phyloP scores from a whole-genome alignment of 2,797 vertebrate genomes.

The Dryobates pubescens region DNA sequence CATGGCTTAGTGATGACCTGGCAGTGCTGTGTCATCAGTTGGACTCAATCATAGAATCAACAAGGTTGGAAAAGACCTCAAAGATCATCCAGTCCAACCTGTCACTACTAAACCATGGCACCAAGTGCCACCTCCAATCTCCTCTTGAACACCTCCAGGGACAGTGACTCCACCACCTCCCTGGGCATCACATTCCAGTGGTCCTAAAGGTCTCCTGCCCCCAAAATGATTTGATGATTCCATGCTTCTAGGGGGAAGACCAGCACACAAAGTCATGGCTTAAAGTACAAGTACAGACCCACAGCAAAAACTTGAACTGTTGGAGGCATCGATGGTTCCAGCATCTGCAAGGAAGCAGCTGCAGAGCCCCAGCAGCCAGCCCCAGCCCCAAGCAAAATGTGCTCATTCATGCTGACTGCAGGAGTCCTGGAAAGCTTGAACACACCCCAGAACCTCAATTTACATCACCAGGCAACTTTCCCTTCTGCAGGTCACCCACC shows the following conservation, averaged over 20 bases:
- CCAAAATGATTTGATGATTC: neutral
- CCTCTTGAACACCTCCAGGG: too few species aligned
- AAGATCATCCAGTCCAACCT: too few species aligned
- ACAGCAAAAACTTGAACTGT: neutral
- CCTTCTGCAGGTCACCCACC: neutral
- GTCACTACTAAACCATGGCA: too few species aligned
- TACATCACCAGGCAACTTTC: neutral
- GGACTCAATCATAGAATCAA: too few species aligned
- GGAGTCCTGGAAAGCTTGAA: neutral
- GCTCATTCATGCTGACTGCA: fast-evolving
- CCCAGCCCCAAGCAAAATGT: fast-evolving
- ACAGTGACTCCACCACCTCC: too few species aligned
- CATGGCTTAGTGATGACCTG: too few species aligned
- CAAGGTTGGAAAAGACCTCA: too few species aligned
- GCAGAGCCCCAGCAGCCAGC: neutral
- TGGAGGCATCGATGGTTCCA: fast-evolving
- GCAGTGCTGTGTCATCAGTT: neutral
- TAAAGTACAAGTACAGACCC: neutral
- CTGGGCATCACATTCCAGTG: too few species aligned
- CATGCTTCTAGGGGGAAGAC: neutral
- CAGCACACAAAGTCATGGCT: neutral
- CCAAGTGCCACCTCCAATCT: too few species aligned
- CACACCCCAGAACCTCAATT: neutral
- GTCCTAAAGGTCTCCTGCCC: too few species aligned
- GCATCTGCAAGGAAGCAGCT: neutral